phyloP scores from a whole-genome alignment of 2,113 vertebrate genomes.

The Dendrocopos noguchii region DNA sequence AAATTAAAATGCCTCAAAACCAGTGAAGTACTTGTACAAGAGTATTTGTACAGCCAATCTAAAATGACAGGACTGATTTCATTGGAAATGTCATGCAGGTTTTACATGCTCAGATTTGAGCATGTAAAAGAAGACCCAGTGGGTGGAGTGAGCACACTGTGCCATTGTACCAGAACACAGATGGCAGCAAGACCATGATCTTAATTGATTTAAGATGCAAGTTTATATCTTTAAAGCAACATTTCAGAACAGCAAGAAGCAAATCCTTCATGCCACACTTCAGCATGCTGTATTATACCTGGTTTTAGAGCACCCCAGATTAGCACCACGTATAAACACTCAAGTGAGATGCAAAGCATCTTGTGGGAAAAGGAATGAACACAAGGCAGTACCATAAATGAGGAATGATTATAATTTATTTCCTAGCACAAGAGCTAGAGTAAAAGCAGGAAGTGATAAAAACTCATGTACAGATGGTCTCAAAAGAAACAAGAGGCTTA shows the following conservation, averaged over 20 bases:
- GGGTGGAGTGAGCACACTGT: not conserved
- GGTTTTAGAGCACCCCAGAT: not conserved
- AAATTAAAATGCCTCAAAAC: not conserved
- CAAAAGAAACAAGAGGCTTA: not conserved
- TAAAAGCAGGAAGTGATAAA: not conserved
- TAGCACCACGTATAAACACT: not conserved
- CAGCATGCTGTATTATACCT: fast-evolving
- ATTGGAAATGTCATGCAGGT: not conserved
- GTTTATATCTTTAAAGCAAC: slow-evolving; percentile 16
- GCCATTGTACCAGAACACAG: slow-evolving; percentile 38
- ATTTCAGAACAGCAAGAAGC: slow-evolving; percentile 32
- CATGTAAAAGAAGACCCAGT: not conserved
- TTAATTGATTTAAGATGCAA: slow-evolving; percentile 38
- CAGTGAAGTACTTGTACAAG: not conserved
- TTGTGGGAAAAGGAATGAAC: not conserved
- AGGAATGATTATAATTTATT: not conserved
- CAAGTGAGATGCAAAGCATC: not conserved
- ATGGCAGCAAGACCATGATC: slow-evolving; percentile 34
- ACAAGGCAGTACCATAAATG: not conserved
- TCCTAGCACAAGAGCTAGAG: not conserved
- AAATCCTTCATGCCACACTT: not conserved
- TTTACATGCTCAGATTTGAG: not conserved
- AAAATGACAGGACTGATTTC: not conserved
- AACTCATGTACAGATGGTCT: fast-evolving
- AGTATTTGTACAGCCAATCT: not conserved